Evolutionary conservation across 30 jellyfish, hydroid and myxozoan species (phyloP).

Genomic region (Turritopsis rubra): DNA sequence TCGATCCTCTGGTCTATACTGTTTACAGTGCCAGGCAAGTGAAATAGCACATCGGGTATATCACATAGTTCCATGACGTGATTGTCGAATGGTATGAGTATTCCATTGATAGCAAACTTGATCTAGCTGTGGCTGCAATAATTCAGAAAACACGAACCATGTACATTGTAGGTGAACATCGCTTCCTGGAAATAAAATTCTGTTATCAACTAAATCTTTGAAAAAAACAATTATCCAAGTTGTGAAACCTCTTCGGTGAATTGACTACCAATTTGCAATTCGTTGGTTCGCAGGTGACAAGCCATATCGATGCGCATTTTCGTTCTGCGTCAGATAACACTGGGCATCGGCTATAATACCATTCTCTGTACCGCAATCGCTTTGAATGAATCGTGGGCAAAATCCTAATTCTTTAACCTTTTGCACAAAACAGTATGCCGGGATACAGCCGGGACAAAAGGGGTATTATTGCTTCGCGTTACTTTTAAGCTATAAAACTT

Average conservation of each 20-base stretch:
- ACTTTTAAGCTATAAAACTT: constrained; percentile 54
- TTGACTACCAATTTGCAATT: constrained; percentile 45
- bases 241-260: constrained; percentile 5
- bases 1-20: not conserved
- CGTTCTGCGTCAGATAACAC: constrained; percentile 40
- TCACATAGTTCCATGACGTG: constrained; percentile 24
- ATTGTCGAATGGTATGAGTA: constrained; percentile 31
- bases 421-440: constrained; percentile 35
- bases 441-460: constrained; percentile 29
- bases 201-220: not conserved
- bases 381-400: constrained; percentile 34
- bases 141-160: constrained; percentile 39
- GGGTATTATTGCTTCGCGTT: constrained; percentile 46
- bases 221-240: constrained; percentile 12
- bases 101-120: constrained; percentile 27
- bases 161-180: constrained; percentile 33
- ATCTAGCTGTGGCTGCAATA: constrained; percentile 26
- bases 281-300: constrained; percentile 64
- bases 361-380: constrained; percentile 57
- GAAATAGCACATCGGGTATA: constrained; percentile 10
- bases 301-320: constrained; percentile 53
- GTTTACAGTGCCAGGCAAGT: constrained; percentile 13
- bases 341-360: constrained; percentile 44
- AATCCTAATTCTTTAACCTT: constrained; percentile 38
- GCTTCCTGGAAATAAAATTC: constrained; percentile 7